Evolutionary conservation across 2,113 vertebrate species (phyloP), one percentile per base, ranked within the genome.

Genomic region (Eretmochelys imbricata): DNA sequence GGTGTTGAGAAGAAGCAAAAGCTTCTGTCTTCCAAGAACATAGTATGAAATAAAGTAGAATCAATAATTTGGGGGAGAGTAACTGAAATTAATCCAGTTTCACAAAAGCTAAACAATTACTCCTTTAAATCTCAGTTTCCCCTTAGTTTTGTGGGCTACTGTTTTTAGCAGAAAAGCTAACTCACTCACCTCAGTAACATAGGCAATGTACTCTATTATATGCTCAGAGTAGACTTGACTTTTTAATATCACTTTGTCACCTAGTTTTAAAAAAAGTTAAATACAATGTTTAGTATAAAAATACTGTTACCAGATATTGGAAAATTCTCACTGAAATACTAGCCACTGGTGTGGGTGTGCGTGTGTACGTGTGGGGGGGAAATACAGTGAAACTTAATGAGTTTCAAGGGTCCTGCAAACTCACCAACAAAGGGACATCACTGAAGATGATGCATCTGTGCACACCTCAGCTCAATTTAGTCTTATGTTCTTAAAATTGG

Each of bases 241-340:
- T 97, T 98, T 99, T 95, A 99, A 94, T 38, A 98, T 72, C 95
- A 99, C 97, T 95, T 96, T 98, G 95, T 99, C 99, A 93, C 99
- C 99, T 99, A 94, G 80, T 91, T 53, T 78, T 46, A 72, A 59
- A 96, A 38, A 89, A 0, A 97, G 87, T 80, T 4, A 54, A 95
- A 94, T 42, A 89, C 87, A 91, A 93, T 13, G 1, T 78, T 76
- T 10, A 89, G 87, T 35, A 90, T 9, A 87, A 1, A 72, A 57
- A n/a, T n/a, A 69, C 62, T 46, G 46, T 89, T 94, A 95, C 5
- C 86, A 93, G 17, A 8, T 94, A 54, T 5, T 89, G 35, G 2
- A 72, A 87, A 76, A 84, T 46, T 48, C 62, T 82, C 1, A 2
- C 7, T 0, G 1, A 8, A 91, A 19, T 19, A 79, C 4, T 10